phyloP scores from a whole-genome alignment of 2,888 invertebrate genomes.

The Coelopa pilipes region DNA sequence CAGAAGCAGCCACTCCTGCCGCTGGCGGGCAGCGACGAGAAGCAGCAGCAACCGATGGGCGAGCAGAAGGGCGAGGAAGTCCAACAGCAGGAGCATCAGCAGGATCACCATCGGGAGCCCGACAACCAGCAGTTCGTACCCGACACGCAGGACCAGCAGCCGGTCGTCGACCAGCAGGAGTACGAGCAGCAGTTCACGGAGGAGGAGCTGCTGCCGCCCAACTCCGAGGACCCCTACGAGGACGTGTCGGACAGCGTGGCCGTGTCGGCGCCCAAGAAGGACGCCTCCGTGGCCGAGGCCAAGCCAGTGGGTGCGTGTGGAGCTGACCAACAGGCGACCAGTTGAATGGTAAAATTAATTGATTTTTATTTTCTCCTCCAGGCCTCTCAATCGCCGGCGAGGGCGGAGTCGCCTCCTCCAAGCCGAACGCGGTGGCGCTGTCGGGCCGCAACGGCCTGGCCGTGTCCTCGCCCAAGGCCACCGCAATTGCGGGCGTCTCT shows the following conservation, averaged over 20 bases:
- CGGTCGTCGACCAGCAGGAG: slow-evolving; percentile 49
- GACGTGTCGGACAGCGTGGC: slow-evolving; percentile 65
- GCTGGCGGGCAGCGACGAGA: slow-evolving; percentile 45
- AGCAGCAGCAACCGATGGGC: slow-evolving; percentile 28
- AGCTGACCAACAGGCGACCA: too few relatives aligned
- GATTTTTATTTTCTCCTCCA: slow-evolving; percentile 57
- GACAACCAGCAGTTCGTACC: too few relatives aligned
- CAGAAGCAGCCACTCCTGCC: slow-evolving; percentile 46
- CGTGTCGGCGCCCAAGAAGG: slow-evolving; percentile 70
- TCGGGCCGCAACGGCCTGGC: slow-evolving; percentile 78
- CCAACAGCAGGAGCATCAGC: too few relatives aligned
- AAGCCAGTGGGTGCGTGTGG: slow-evolving; percentile 74
- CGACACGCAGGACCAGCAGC: too few relatives aligned
- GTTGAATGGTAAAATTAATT: not conserved
- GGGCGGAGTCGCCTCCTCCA: slow-evolving; percentile 78
- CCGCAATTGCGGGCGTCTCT: slow-evolving; percentile 78
- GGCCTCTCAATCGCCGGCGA: slow-evolving; percentile 74
- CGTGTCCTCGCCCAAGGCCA: slow-evolving; percentile 77
- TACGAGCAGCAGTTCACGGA: slow-evolving; percentile 56
- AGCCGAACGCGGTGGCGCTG: slow-evolving; percentile 78
- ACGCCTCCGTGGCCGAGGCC: slow-evolving; percentile 78
- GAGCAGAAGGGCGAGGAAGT: slow-evolving; percentile 35
- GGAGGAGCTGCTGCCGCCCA: slow-evolving; percentile 60
- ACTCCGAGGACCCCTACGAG: slow-evolving; percentile 60
- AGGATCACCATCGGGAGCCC: too few relatives aligned